Base-by-base conservation (phyloP, 2,113 vertebrate genomes). In the Callocephalon fimbriatum region DNA sequence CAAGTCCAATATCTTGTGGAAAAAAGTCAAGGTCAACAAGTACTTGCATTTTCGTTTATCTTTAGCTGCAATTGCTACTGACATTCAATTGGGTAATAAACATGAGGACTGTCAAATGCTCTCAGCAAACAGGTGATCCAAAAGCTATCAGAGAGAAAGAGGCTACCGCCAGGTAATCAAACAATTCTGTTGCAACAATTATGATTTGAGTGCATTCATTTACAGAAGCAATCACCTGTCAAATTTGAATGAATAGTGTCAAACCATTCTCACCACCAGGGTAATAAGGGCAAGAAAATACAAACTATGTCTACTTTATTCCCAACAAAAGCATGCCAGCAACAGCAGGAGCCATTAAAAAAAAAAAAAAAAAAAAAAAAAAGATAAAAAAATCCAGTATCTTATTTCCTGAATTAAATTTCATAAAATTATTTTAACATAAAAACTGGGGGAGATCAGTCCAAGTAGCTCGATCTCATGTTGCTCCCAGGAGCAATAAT, bases 21-120 rank as follows among this genome's bases (percentile, higher is more conserved):
- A 98, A 98, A 98, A 97, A 98, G 96, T 98, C 98, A 98, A 99
- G 98, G 98, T 99, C 98, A 99, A 98, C 98, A 98, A 98, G 98
- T 98, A 98, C 96, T 98, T 98, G 97, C 98, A 98, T 98, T 98
- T 98, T 98, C 98, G 98, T 98, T 98, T 98, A 98, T 98, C 98
- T 98, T 98, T 98, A 97, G 98, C 98, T 87, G 96, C 96, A 97
- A 98, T 98, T 98, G 97, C 98, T 98, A 95, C 98, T 95, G 98
- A 97, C 97, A 98, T 98, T 98, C 96, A 98, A 97, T 94, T 95
- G 96, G 98, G 98, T 98, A 98, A 98, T 99, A 99, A 99, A 99
- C 97, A 96, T 92, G 97, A 98, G 95, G 97, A 97, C 97, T 98
- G 98, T 98, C 98, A 98, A 98, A 98, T 91, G 96, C 97, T 98